phyloP scores from a whole-genome alignment of 2,888 invertebrate species.

The Andrena praecox region DNA sequence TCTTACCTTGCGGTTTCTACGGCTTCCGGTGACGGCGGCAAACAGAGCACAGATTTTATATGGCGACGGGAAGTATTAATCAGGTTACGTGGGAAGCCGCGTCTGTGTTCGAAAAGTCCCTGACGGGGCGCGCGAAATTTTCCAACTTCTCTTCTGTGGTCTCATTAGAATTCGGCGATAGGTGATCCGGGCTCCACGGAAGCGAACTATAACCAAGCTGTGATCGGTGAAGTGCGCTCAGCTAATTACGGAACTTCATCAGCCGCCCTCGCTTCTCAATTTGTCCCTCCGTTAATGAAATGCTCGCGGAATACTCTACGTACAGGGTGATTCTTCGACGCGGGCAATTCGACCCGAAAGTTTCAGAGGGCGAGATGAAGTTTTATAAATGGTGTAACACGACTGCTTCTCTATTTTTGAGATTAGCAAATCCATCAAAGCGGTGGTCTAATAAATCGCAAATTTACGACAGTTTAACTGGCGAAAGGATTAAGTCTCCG shows the following conservation, averaged over 20 bases:
- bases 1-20: conserved; percentile 54
- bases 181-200: background rate
- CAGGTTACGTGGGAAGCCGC: conserved; percentile 66
- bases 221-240: background rate
- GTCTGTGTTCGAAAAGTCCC: background rate
- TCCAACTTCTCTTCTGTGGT: background rate
- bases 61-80: conserved; percentile 59
- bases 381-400: background rate
- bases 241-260: conserved; percentile 24
- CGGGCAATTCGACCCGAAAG: background rate
- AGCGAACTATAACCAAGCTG: background rate
- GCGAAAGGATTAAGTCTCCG: background rate
- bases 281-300: background rate
- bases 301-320: background rate
- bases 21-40: conserved; percentile 63
- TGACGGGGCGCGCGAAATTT: conserved; percentile 6
- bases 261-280: background rate
- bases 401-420: background rate
- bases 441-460: background rate
- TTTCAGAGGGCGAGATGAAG: background rate
- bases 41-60: conserved; percentile 64
- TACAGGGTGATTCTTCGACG: background rate
- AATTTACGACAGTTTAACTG: background rate
- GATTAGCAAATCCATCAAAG: background rate
- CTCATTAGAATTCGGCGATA: background rate